Percentiles rank a stretch among this genome's conserved stretches.
These are phyloP conservation scores for Triops cancriformis DNA, from an alignment of 1,140 invertebrate species.

Conservation along the genomic window DNA sequence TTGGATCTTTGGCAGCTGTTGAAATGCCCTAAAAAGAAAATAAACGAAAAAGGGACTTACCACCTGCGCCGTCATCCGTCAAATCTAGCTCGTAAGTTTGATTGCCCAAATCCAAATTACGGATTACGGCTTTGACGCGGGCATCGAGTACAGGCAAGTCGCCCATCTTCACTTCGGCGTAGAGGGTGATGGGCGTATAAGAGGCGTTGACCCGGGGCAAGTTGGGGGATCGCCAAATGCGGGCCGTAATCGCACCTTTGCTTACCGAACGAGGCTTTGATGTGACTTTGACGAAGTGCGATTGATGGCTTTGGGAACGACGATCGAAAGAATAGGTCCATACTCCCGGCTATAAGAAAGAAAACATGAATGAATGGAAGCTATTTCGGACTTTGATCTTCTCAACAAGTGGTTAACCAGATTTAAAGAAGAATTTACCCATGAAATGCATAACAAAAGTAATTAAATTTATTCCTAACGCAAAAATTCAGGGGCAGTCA, in stretches of 20 bases:
- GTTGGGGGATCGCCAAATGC: slow-evolving; percentile 22
- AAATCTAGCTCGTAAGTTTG: slow-evolving; percentile 44
- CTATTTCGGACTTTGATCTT: background rate
- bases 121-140: slow-evolving; percentile 42
- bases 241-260: slow-evolving; percentile 21
- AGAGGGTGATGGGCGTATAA: slow-evolving; percentile 41
- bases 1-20: background rate
- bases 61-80: slow-evolving; percentile 51
- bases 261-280: slow-evolving; percentile 28
- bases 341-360: slow-evolving; percentile 43
- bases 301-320: slow-evolving; percentile 48
- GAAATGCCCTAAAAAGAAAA: background rate
- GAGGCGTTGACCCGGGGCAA: slow-evolving; percentile 40
- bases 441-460: background rate
- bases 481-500: background rate
- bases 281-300: slow-evolving; percentile 45
- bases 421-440: background rate
- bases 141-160: slow-evolving; percentile 45
- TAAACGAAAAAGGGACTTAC: slow-evolving; percentile 34
- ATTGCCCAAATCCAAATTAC: slow-evolving; percentile 38
- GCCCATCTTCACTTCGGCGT: slow-evolving; percentile 43
- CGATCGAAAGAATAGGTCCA: slow-evolving; percentile 51
- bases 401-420: background rate
- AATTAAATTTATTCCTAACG: background rate
- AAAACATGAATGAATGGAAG: slow-evolving; percentile 16